Evolutionary conservation across 2,888 invertebrate species (phyloP), one percentile per base, ranked within the genome.

Genomic region (Pseudococcus longispinus): DNA sequence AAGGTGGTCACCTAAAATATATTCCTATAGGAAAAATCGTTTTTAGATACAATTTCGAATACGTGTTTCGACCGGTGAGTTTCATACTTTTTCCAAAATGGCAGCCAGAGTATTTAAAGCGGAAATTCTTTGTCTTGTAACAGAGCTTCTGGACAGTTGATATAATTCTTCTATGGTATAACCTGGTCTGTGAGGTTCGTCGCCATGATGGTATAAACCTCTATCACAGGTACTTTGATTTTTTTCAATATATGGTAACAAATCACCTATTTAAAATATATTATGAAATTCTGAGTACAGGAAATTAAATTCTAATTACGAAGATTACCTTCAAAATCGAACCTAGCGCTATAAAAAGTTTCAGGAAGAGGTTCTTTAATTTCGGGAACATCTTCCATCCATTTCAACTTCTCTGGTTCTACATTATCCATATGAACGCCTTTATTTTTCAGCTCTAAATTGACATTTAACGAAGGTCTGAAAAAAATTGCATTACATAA

Each of bases 151-250:
- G 46, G 95, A 94, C 1, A 98, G 91, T 88, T 95, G 94, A 89
- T 98, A 94, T 0, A 98, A 91, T 91, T 98, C 98, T 89, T 95
- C 95, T 15, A 98, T 90, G 0, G 97, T 94, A 91, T 98, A 98
- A 0, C 98, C 98, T 2, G 98, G 96, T 88, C 97, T 92, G 88
- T 95, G 95, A 9, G 97, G 95, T 90, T 98, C 98, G 89, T 96
- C 95, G 0, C 98, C 98, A 91, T 98, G 98, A 91, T 98, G 96
- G 91, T 97, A 97, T 20, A 98, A 92, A 65, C 94, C 94, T 37
- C 93, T 90, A 88, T 93, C 93, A n/a, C 89, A 88, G 83, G 92
- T 92, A 87, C 93, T 92, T 32, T 93, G 91, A 89, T 94, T 93
- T 82, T 94, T 93, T 77, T 93, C 92, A 65, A 92, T 92, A 89